A percentile compares a stretch with the other conserved stretches of the same genome.
Conservation (phyloP, 2,888 invertebrate genomes). For the Caenorhabditis macrosperma region DNA sequence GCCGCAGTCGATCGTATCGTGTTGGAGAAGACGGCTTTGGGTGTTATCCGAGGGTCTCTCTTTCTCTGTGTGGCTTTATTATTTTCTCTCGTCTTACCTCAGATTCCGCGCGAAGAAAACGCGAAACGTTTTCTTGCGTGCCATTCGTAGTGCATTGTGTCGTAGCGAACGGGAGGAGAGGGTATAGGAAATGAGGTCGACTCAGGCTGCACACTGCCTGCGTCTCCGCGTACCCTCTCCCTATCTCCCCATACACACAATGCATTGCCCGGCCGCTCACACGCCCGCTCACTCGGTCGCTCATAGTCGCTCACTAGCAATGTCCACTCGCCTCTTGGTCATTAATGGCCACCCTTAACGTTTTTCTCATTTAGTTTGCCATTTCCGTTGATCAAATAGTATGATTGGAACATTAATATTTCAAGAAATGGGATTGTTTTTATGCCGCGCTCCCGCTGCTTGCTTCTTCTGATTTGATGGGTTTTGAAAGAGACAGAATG, state of each 20-base stretch:
- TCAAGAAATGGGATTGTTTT: no score
- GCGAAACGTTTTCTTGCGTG: neutral
- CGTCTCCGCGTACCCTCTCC: neutral
- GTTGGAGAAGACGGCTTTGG: no score
- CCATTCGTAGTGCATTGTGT: neutral
- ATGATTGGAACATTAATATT: no score
- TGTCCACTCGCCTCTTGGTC: slow-evolving; percentile 22
- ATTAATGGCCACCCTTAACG: neutral
- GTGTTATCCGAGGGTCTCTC: neutral
- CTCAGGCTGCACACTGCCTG: neutral
- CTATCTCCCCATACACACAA: neutral
- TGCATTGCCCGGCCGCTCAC: neutral
- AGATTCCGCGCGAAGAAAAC: neutral
- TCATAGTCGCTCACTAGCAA: neutral
- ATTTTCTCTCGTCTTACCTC: neutral
- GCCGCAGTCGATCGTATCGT: no score
- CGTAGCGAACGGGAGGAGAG: neutral
- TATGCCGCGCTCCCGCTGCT: no score
- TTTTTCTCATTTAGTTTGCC: neutral
- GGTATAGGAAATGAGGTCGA: neutral
- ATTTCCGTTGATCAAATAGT: no score
- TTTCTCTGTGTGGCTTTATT: neutral
- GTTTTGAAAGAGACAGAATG: no score
- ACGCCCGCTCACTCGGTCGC: neutral
- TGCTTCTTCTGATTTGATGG: no score